Evolutionary conservation across 2,888 invertebrate genomes (phyloP), one percentile per base, ranked within the genome.

Genomic region (Tenthredo notha): DNA sequence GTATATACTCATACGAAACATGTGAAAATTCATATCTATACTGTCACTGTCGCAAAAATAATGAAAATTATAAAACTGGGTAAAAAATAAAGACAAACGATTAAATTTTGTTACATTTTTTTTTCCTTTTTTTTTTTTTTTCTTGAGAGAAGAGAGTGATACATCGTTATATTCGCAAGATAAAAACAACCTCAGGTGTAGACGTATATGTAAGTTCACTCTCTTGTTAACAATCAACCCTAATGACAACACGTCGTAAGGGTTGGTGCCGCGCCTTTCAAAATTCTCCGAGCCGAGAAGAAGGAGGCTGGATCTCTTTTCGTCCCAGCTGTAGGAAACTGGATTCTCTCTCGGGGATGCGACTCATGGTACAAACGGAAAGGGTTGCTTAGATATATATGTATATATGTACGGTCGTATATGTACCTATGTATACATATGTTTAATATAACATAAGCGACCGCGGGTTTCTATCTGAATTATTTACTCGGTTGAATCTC

Each of bases 221-320:
- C 80, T 37, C 25, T 80, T 12, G 77, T 54, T 80, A 61, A 77
- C 80, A 37, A 80, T 80, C 80, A 80, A 80, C 80, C 80, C 80
- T 80, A 80, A 80, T 61, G 80, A 80, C 80, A 61, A 77, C 21
- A 77, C 77, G 43, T 74, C 77, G 43, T 74, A 54, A 54, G 77
- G 33, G 54, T 54, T 54, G 21, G 29, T 77, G 77, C 18, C 77
- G 25, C 50, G 77, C 50, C 77, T 77, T 77, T 77, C 50, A 77
- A 18, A 18, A 77, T 9, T 75, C 75, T 47, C 25, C 4, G 77
- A 50, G 77, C 33, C 29, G 1, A 12, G 29, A n/a, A n/a, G n/a
- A n/a, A n/a, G n/a, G 18, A 12, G 29, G 18, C 54, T 33, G 33
- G n/a, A 77, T 50, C 40, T 50, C 40, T 50, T 77, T 29, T 77